Base-by-base conservation (phyloP, 1,140 invertebrate genomes). In the Choristoneura fumiferana region DNA sequence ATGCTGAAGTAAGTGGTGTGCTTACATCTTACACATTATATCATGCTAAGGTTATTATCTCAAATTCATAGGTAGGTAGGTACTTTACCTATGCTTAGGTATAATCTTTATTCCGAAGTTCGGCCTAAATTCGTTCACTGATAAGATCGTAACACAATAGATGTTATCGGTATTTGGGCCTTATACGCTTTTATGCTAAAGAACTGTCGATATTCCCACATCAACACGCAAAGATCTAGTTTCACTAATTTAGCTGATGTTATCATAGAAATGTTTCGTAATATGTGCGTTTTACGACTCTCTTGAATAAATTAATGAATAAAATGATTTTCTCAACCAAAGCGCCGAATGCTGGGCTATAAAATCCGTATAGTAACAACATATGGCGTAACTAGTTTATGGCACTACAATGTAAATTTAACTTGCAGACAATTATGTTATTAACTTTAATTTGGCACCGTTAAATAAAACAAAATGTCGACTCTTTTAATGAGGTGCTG, bases 391-490 rank as follows among this genome's bases (percentile, higher is more conserved):
- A 49, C 43, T 49, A 49, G n/a, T 22, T 49, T 29, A 13, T 12
- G 17, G 12, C 18, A 22, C 18, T 13, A 49, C 43, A 49, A 49
- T 29, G 43, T 29, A 49, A 49, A 49, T 49, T 49, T 49, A 49
- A 49, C 22, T 17, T n/a, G 12, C 22, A 22, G 22, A 33, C 43
- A 49, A 49, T 49, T 49, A 49, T 49, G 43, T 49, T 49, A 49
- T 49, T 49, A 49, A 49, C 43, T 49, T 49, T 49, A 49, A 49
- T 49, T 49, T 49, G 22, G n/a, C 17, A 12, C 29, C 43, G 22
- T 49, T 49, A 49, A 49, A 22, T 49, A 49, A 49, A 49, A 49
- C 43, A 49, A 49, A 49, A 49, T 49, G 43, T 49, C 43, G 43
- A 49, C 10, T 29, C 9, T 10, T 49, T 29, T 49, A 49, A 49